These are phyloP conservation scores for Cistogaster globosa DNA, from an alignment of 2,888 invertebrate species.

Conservation along the genomic window DNA sequence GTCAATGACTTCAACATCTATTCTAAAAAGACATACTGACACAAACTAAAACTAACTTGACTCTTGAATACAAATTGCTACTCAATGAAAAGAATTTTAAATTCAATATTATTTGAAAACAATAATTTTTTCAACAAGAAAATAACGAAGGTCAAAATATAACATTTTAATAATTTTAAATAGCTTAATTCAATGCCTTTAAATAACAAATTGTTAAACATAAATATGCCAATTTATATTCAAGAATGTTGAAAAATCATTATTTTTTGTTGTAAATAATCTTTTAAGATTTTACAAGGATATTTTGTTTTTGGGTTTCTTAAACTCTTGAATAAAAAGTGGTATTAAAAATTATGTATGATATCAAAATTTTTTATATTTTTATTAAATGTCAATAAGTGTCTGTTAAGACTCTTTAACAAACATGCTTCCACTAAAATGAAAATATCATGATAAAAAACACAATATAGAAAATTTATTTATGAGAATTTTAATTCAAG, in stretches of 20 bases:
- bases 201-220: conserved; percentile 18
- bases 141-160: not conserved
- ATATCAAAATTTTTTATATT: no score
- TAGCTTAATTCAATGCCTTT: conserved; percentile 13
- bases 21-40: not conserved
- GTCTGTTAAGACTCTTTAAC: no score
- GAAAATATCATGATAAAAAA: no score
- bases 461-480: no score
- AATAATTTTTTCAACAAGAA: not conserved
- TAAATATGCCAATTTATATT: conserved; percentile 14
- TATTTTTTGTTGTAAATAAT: not conserved
- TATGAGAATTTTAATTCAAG: no score
- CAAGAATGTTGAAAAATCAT: not conserved
- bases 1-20: not conserved
- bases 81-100: not conserved
- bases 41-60: not conserved
- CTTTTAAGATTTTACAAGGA: not conserved
- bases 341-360: no score
- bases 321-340: no score
- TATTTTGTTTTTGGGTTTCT: not conserved
- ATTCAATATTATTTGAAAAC: not conserved
- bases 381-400: no score
- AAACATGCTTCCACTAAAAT: no score
- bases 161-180: conserved; percentile 14
- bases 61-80: conserved; percentile 35